Percentiles rank a stretch among this genome's conserved stretches.
phyloP scores from a whole-genome alignment of 2,113 vertebrate species.

The Sinosuthora webbiana region DNA sequence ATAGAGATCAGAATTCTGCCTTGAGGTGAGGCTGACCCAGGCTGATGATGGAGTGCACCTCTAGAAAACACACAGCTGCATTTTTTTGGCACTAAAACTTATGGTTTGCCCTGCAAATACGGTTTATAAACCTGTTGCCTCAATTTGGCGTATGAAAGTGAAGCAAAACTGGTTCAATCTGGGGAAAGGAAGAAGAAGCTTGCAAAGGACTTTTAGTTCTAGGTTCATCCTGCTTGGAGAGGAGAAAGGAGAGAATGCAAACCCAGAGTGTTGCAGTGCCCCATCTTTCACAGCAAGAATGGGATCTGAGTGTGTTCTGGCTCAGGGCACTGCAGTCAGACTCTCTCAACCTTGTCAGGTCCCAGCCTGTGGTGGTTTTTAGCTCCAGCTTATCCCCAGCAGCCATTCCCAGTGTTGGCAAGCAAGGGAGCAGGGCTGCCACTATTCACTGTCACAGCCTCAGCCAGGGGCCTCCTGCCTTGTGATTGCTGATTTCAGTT shows the following conservation, averaged over 20 bases:
- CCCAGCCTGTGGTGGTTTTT: background rate
- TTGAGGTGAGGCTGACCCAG: background rate
- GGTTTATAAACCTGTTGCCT: background rate
- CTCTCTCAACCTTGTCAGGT: background rate
- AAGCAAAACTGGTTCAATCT: background rate
- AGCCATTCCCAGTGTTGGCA: background rate
- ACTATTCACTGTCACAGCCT: constrained; percentile 4
- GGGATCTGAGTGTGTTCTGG: background rate
- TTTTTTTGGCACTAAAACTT: background rate
- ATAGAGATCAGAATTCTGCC: background rate
- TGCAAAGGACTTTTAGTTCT: background rate
- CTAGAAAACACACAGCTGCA: background rate
- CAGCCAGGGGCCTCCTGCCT: constrained; percentile 40
- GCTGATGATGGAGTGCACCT: background rate
- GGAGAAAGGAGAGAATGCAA: background rate
- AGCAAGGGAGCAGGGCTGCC: background rate
- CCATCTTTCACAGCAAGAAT: background rate
- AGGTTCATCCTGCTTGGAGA: background rate
- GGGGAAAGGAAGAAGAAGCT: background rate
- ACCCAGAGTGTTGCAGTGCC: background rate
- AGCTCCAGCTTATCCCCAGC: background rate
- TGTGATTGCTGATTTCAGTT: constrained; percentile 60
- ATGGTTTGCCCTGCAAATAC: background rate
- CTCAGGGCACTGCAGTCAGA: background rate
- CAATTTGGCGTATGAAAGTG: background rate